Base-by-base conservation (phyloP, 1,140 invertebrate species). In the Dysdera silvatica region DNA sequence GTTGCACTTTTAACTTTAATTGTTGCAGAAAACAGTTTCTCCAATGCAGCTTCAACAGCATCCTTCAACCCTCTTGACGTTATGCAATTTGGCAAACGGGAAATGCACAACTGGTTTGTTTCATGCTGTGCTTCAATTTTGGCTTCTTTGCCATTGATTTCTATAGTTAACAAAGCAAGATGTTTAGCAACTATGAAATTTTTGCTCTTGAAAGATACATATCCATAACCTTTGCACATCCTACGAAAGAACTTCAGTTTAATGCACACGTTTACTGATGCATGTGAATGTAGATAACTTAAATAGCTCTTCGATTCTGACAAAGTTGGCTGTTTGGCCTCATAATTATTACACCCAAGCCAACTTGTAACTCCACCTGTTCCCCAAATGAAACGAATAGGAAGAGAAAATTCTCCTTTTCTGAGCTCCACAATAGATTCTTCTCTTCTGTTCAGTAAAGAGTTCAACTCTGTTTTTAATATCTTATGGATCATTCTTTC, bases 171-270 rank as follows among this genome's bases (percentile, higher is more conserved):
- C 3, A 61, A 16, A 23, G 48, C 32, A 16, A 61, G 16, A 26
- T 53, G 52, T 12, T 49, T 48, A 43, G 35, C 48, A 29, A 7
- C 7, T 2, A 4, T 31, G 26, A 61, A 61, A 20, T 12, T 12
- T 7, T 31, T n/a, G 35, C 31, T 20, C 20, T 26, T 26, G n/a
- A 53, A 52, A 52, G 18, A 32, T 4, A 61, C 37, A 43, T 29
- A 52, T 5, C 16, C 49, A 10, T 52, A 23, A 5, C 58, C 58
- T 43, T 18, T 52, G 18, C 48, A 61, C 7, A n/a, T 35, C 35
- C 58, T 33, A n/a, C 58, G 29, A 8, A 61, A 26, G 48, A 48
- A 61, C 6, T 29, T 18, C 6, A 61, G 20, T 16, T n/a, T 31
- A 10, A 61, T 29, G 16, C 20, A 40, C 32, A 41, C 41, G 12